Evolutionary conservation across 2,888 invertebrate genomes (phyloP), one percentile per base, ranked within the genome.

Genomic region (Drosophila yooni): DNA sequence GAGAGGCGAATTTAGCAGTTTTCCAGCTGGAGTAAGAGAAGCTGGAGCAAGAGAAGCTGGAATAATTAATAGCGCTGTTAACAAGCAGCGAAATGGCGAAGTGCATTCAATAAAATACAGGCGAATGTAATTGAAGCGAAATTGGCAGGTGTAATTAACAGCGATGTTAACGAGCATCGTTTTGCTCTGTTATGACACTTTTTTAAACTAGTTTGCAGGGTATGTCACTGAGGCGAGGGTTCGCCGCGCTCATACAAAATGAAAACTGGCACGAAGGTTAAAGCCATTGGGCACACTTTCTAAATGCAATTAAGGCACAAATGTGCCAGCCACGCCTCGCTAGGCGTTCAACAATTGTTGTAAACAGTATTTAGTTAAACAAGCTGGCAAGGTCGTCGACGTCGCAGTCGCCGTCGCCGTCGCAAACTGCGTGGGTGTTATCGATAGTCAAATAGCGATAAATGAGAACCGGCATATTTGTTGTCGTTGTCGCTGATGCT

Each of bases 391-490:
- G 82, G 82, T 69, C 73, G 67, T 40, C 15, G 43, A 54, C 31
- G 70, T 18, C 10, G 15, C 46, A 25, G 46, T 46, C 13, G 46
- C 21, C 46, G 21, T 46, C 46, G 21, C 7, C 46, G 21, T 46
- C 46, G 21, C 7, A 46, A 8, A 46, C 25, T 57, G 21, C 50
- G 86, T 86, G 84, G 86, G 83, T 59, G 82, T 58, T 69, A 75
- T 68, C 79, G 70, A 66, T 68, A 74, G 57, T 56, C 38, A 56
- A 57, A 50, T 21, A 58, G 27, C 78, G 61, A 71, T 68, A 57
- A 79, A 72, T 67, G 67, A 18, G 51, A 59, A 36, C 70, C 70
- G 74, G 65, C 74, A 62, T 53, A 70, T 38, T 65, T 61, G 52
- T 70, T 51, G 50, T 50, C 53, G 61, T 74, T 51, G 51, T 46